Percentiles rank a stretch among this genome's conserved stretches.
Evolutionary conservation across 2,888 invertebrate genomes (phyloP).

Genomic region (Colletes collaris): DNA sequence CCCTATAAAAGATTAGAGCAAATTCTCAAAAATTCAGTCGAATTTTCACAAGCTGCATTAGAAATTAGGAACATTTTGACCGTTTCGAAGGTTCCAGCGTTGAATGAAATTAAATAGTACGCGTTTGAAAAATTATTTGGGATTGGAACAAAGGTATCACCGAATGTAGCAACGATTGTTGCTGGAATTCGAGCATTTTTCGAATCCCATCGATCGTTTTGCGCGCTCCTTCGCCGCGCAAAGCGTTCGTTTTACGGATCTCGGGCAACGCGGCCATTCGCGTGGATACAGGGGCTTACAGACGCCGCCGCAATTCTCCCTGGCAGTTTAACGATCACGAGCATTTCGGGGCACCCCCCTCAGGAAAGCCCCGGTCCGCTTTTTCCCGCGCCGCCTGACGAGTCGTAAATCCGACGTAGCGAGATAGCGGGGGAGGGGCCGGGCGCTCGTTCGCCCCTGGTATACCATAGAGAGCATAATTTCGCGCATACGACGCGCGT

Average conservation of each 20-base stretch:
- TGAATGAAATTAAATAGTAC: too few relatives aligned
- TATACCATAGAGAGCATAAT: conserved; percentile 43
- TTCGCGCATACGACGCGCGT: conserved; percentile 41
- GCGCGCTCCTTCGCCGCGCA: neutral
- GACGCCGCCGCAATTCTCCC: conserved; percentile 34
- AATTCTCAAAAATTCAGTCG: too few relatives aligned
- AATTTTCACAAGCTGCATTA: too few relatives aligned
- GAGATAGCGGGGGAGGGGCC: conserved; percentile 36
- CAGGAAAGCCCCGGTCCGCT: conserved; percentile 17
- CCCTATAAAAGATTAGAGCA: too few relatives aligned
- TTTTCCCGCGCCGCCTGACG: conserved; percentile 41
- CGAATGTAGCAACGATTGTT: too few relatives aligned
- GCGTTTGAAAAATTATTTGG: too few relatives aligned
- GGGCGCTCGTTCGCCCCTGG: conserved; percentile 24
- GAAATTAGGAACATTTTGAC: too few relatives aligned
- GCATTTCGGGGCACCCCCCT: conserved; percentile 31
- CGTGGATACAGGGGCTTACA: conserved; percentile 16
- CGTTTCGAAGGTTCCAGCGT: too few relatives aligned
- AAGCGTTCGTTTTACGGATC: conserved; percentile 15
- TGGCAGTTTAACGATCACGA: conserved; percentile 42
- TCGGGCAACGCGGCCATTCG: neutral
- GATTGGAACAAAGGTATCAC: too few relatives aligned
- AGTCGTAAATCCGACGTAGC: conserved; percentile 61
- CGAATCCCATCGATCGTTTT: conserved; percentile 4
- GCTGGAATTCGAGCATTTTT: conserved; percentile 2